Percentiles rank a stretch among this genome's conserved stretches.
phyloP scores from a whole-genome alignment of 1,140 invertebrate species.

The Drosophila ercepeae region DNA sequence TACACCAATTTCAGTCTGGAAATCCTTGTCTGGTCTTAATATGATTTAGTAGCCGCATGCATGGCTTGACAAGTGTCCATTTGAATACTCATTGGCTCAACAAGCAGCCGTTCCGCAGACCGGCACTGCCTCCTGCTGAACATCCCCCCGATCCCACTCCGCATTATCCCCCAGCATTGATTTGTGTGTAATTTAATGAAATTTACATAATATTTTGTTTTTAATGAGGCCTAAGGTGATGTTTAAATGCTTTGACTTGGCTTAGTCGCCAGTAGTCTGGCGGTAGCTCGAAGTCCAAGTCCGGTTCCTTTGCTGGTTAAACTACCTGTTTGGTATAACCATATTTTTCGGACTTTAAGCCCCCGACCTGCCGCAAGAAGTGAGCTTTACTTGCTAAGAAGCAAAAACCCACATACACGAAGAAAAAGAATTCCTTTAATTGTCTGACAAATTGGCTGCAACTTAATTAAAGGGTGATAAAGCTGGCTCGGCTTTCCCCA shows the following conservation, averaged over 20 bases:
- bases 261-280: slow-evolving; percentile 55
- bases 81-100: slow-evolving; percentile 83
- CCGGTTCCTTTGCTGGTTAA: slow-evolving; percentile 33
- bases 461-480: slow-evolving; percentile 78
- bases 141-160: neutral
- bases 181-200: slow-evolving; percentile 83
- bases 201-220: slow-evolving; percentile 83
- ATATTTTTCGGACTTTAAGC: slow-evolving; percentile 31
- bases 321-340: slow-evolving; percentile 50
- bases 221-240: slow-evolving; percentile 82
- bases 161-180: slow-evolving; percentile 47
- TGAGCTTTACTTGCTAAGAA: neutral
- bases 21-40: slow-evolving; percentile 83
- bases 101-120: slow-evolving; percentile 44
- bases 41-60: slow-evolving; percentile 82
- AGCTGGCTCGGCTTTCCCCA: slow-evolving; percentile 28
- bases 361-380: slow-evolving; percentile 63
- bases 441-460: slow-evolving; percentile 79
- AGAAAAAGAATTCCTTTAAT: slow-evolving; percentile 49
- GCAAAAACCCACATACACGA: neutral
- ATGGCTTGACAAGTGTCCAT: slow-evolving; percentile 83
- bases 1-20: slow-evolving; percentile 77
- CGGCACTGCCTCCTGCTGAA: slow-evolving; percentile 26
- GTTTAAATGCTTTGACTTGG: slow-evolving; percentile 82
- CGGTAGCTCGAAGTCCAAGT: slow-evolving; percentile 23